phyloP scores from a whole-genome alignment of 2,113 vertebrate species.

The Megaceryle maxima region DNA sequence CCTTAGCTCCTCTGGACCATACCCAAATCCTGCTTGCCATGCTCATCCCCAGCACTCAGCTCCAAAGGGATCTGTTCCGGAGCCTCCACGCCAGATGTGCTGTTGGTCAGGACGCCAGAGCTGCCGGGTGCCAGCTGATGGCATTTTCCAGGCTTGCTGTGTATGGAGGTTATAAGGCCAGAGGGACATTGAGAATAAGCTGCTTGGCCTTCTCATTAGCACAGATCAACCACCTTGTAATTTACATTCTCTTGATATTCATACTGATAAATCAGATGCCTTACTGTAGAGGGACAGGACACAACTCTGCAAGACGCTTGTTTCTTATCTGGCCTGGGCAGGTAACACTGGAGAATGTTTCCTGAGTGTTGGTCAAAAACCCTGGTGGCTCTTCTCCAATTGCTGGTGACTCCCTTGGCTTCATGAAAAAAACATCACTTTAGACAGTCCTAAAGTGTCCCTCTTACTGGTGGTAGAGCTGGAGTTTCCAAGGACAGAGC shows the following conservation, averaged over 20 bases:
- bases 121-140: fast-evolving
- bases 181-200: neutral
- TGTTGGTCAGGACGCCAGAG: neutral
- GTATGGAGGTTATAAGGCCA: neutral
- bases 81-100: neutral
- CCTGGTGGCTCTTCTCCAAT: neutral
- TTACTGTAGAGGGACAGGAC: neutral
- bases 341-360: neutral
- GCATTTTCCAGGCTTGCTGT: neutral
- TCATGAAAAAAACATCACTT: neutral
- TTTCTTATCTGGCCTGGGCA: neutral
- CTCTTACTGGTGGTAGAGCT: neutral
- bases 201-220: neutral
- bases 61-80: neutral
- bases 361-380: neutral
- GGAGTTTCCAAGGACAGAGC: neutral
- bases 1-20: neutral
- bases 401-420: neutral
- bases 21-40: neutral
- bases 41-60: neutral
- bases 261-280: neutral
- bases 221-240: neutral
- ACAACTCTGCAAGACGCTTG: neutral
- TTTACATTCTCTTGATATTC: neutral
- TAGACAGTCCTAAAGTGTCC: neutral